Evolutionary conservation across 2,797 vertebrate species (phyloP).

Genomic region (Coregonus suidteri): DNA sequence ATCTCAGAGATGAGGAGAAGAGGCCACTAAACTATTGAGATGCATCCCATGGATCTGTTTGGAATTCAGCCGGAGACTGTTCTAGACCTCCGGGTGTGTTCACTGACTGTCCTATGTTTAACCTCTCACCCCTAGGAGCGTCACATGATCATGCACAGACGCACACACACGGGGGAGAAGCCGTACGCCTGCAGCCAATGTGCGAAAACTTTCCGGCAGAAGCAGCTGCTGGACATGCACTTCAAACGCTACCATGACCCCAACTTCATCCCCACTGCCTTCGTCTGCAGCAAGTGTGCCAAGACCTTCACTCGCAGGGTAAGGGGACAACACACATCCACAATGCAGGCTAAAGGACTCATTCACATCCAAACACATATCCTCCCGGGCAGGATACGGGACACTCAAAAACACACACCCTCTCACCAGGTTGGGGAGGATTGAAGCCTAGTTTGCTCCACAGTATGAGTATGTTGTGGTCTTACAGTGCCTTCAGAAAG

Average conservation of each 20-base stretch:
- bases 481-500: not conserved
- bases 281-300: slow-evolving; percentile 92
- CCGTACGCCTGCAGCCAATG: slow-evolving; percentile 96
- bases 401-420: not conserved
- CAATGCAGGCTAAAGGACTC: not conserved
- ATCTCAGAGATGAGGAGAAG: not conserved
- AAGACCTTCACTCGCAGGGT: slow-evolving; percentile 98
- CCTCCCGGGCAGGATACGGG: not conserved
- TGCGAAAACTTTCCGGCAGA: slow-evolving; percentile 98
- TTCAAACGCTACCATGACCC: slow-evolving; percentile 98
- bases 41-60: not conserved
- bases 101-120: not conserved
- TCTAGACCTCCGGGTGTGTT: not conserved
- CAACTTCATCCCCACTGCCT: slow-evolving; percentile 92
- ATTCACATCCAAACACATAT: not conserved
- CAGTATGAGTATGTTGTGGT: not conserved
- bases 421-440: not conserved
- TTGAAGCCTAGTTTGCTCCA: not conserved
- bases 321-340: slow-evolving; percentile 27
- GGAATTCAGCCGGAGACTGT: not conserved
- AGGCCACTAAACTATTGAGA: not conserved
- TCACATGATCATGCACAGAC: slow-evolving; percentile 99
- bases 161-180: slow-evolving; percentile 98
- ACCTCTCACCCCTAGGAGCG: slow-evolving; percentile 79
- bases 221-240: slow-evolving; percentile 98